Conservation (phyloP, 1,140 invertebrate genomes). For the Drosophila carrolli region DNA sequence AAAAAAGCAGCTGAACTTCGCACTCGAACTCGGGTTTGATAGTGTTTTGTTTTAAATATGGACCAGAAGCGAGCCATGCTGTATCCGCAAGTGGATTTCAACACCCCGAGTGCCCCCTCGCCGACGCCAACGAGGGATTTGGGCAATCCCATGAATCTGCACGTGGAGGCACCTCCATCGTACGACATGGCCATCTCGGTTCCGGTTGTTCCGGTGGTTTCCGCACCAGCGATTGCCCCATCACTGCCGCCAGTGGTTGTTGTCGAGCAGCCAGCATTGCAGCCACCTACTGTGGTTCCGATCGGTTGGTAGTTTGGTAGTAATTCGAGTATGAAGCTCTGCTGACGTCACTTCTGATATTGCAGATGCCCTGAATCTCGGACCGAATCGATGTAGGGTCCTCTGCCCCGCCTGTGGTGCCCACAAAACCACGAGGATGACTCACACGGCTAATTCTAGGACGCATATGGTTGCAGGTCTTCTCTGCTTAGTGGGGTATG, state of each 20-base stretch:
- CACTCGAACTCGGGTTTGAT: conserved; percentile 17
- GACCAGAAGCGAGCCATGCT: conserved; percentile 82
- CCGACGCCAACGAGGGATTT: conserved; percentile 33
- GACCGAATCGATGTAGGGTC: conserved; percentile 85
- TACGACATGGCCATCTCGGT: conserved; percentile 74
- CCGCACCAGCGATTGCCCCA: conserved; percentile 32
- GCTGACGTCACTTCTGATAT: conserved; percentile 17
- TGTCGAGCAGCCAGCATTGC: conserved; percentile 32
- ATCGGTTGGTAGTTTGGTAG: conserved; percentile 26
- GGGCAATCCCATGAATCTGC: conserved; percentile 27
- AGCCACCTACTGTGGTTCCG: conserved; percentile 58
- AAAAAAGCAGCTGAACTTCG: conserved; percentile 54
- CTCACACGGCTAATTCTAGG: conserved; percentile 86
- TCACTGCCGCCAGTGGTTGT: conserved; percentile 35
- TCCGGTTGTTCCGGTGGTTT: conserved; percentile 39
- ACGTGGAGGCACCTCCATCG: conserved; percentile 72
- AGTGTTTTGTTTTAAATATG: conserved; percentile 32
- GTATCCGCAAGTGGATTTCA: conserved; percentile 72
- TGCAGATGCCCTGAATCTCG: conserved; percentile 73
- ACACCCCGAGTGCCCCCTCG: conserved; percentile 54
- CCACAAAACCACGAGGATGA: conserved; percentile 85
- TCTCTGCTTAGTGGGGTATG: conserved; percentile 86
- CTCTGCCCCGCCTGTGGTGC: conserved; percentile 86
- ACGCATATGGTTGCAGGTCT: conserved; percentile 88
- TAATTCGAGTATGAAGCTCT: background rate